phyloP scores from a whole-genome alignment of 2,113 vertebrate species.

The Podiceps cristatus region DNA sequence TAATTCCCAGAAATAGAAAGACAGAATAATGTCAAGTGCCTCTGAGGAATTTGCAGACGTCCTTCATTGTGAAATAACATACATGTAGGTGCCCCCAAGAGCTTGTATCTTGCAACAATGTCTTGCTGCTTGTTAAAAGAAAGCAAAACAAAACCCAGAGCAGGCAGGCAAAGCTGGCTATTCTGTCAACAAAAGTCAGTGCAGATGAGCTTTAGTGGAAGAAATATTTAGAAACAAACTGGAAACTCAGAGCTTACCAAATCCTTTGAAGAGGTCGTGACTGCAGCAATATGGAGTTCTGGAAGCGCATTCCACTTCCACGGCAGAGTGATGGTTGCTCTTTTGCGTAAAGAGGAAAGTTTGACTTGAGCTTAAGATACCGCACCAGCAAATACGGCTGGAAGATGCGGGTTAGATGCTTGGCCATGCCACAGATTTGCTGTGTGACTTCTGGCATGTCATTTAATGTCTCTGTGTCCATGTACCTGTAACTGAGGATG shows the following conservation, averaged over 20 bases:
- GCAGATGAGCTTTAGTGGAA: constrained; percentile 9
- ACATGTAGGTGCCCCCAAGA: neutral
- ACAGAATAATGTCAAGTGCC: neutral
- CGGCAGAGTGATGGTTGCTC: neutral
- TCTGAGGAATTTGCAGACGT: neutral
- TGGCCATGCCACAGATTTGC: neutral
- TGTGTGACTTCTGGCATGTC: fast-evolving
- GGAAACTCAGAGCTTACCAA: neutral
- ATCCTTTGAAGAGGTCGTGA: constrained; percentile 31
- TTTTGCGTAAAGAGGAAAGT: neutral
- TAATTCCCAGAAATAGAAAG: neutral
- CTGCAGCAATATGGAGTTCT: constrained; percentile 54
- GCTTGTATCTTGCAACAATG: neutral
- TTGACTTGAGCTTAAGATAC: neutral
- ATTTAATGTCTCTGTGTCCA: neutral
- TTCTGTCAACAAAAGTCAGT: constrained; percentile 24
- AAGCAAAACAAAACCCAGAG: neutral
- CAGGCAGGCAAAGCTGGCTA: constrained; percentile 8
- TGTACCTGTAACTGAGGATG: neutral
- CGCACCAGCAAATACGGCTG: neutral
- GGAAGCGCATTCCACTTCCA: neutral
- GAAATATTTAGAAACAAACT: constrained; percentile 50
- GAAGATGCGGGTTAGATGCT: neutral
- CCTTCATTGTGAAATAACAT: neutral
- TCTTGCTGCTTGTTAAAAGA: constrained; percentile 32